phyloP scores from a whole-genome alignment of 2,113 vertebrate species.

The Platichthys stellatus region DNA sequence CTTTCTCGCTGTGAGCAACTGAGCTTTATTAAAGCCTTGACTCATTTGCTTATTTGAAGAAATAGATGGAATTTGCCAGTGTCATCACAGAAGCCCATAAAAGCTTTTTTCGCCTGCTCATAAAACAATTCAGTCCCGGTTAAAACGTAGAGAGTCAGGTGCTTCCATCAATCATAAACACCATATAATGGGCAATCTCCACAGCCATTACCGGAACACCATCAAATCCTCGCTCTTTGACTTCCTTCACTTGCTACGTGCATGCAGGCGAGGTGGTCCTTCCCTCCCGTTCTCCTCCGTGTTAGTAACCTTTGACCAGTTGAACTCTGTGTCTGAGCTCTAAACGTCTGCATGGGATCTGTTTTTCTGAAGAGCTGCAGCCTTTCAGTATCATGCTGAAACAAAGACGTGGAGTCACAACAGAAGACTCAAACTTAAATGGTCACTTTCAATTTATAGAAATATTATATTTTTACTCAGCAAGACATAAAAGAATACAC shows the following conservation, averaged over 20 bases:
- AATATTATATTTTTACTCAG: conserved; percentile 1
- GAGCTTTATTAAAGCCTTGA: background rate
- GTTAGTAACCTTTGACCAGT: conserved; percentile 65
- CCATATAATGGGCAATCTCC: conserved; percentile 50
- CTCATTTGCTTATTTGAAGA: conserved; percentile 24
- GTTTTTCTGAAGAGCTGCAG: conserved; percentile 3
- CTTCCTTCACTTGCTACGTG: conserved; percentile 24
- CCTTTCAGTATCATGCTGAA: background rate
- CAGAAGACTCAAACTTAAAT: background rate
- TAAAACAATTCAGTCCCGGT: conserved; percentile 64
- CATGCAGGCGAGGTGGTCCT: too few relatives aligned
- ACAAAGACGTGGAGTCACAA: background rate
- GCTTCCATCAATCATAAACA: conserved; percentile 76
- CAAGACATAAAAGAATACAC: conserved; percentile 41
- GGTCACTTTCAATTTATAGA: background rate
- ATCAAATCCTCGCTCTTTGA: conserved; percentile 38
- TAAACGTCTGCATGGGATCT: conserved; percentile 12
- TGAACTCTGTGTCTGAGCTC: conserved; percentile 33
- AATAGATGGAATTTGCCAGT: conserved; percentile 17
- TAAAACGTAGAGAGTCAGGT: conserved; percentile 70
- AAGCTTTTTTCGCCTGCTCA: conserved; percentile 27
- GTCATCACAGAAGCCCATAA: conserved; percentile 29
- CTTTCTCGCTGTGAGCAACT: background rate
- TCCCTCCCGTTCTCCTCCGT: background rate
- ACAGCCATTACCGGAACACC: conserved; percentile 34